Percentiles rank a stretch among this genome's conserved stretches.
These are phyloP conservation scores for Platynereis dumerilii DNA, from an alignment of 2,888 invertebrate genomes.

Conservation along the genomic window DNA sequence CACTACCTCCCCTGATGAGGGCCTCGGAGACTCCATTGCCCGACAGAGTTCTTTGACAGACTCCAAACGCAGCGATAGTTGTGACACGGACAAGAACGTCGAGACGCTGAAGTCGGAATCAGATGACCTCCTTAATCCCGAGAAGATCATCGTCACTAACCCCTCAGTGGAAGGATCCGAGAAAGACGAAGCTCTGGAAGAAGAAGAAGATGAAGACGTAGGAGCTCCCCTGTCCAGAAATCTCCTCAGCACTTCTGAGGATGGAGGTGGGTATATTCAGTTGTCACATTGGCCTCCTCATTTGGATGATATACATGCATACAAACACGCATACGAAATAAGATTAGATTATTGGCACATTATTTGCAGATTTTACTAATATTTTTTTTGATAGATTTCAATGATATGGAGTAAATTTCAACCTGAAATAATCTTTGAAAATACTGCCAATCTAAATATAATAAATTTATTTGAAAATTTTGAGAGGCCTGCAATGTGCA, in stretches of 20 bases:
- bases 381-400: too few species aligned
- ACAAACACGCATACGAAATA: too few species aligned
- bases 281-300: too few species aligned
- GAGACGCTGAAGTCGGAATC: constrained; percentile 27
- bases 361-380: too few species aligned
- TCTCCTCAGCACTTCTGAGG: constrained; percentile 27
- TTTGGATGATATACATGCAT: too few species aligned
- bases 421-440: too few species aligned
- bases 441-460: too few species aligned
- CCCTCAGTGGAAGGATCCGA: constrained; percentile 64
- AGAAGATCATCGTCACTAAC: constrained; percentile 60
- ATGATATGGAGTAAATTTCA: too few species aligned
- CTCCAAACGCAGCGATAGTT: constrained; percentile 36
- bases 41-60: constrained; percentile 25
- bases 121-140: constrained; percentile 8
- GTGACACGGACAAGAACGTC: constrained; percentile 32
- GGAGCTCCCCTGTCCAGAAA: constrained; percentile 2
- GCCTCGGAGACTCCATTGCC: constrained; percentile 50
- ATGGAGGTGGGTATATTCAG: constrained; percentile 30
- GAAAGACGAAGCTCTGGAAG: neutral
- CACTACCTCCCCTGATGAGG: constrained; percentile 52
- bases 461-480: too few species aligned
- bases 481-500: too few species aligned
- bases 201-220: neutral
- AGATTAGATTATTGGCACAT: too few species aligned